These are phyloP conservation scores for Toxotes chatareus DNA, from an alignment of 2,113 vertebrate species.

Conservation along the genomic window DNA sequence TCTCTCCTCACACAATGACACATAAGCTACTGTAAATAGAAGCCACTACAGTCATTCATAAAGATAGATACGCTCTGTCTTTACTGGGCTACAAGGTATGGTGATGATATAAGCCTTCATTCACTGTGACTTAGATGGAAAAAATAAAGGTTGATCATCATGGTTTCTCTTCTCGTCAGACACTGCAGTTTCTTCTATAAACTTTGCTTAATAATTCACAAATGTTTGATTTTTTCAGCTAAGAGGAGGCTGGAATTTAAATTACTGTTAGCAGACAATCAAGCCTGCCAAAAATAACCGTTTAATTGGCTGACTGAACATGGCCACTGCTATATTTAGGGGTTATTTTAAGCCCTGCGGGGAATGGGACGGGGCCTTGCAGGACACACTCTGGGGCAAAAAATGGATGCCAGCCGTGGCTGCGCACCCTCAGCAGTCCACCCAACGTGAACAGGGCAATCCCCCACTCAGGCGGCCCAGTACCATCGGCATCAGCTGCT, in stretches of 20 bases:
- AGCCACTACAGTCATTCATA: constrained; percentile 39
- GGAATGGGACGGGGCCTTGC: constrained; percentile 56
- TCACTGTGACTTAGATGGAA: neutral
- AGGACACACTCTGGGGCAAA: constrained; percentile 45
- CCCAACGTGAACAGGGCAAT: constrained; percentile 56
- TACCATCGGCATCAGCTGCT: constrained; percentile 77
- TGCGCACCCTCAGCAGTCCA: constrained; percentile 59
- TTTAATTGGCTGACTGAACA: constrained; percentile 71
- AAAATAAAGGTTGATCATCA: neutral
- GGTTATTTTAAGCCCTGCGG: constrained; percentile 75
- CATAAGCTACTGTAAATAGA: constrained; percentile 42
- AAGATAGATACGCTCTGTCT: constrained; percentile 26
- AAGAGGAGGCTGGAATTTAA: constrained; percentile 65
- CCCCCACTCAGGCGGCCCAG: constrained; percentile 50
- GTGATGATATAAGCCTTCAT: neutral
- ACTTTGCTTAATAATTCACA: constrained; percentile 46
- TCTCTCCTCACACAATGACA: constrained; percentile 31
- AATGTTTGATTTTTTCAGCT: constrained; percentile 38
- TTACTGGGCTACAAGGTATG: neutral
- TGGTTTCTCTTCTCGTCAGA: constrained; percentile 5
- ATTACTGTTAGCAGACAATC: constrained; percentile 69
- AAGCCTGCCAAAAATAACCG: constrained; percentile 70
- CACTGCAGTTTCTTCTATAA: neutral
- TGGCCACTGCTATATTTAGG: constrained; percentile 69
- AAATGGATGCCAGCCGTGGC: constrained; percentile 64